Evolutionary conservation across 2,113 vertebrate genomes (phyloP), one percentile per base, ranked within the genome.

Genomic region (Chaetodon auriga): DNA sequence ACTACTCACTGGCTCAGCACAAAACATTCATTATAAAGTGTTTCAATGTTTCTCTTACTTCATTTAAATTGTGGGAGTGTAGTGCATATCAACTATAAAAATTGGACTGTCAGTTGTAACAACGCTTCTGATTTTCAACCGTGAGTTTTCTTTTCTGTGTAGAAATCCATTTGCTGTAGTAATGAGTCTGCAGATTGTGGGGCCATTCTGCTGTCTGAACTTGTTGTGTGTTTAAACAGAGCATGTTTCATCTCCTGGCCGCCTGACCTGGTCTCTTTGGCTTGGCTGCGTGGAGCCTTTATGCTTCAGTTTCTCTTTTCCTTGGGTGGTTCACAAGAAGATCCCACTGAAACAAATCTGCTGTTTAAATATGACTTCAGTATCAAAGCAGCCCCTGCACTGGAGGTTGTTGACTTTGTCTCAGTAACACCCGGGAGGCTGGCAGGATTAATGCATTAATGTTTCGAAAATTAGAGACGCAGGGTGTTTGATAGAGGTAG

Each of bases 251-350:
- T 88, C 84, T 82, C 68, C 69, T 60, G 41, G 60, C 30, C 45
- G 55, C 57, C 65, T 73, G 68, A 63, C 61, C 74, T 25, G 54
- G 46, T 72, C 73, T 83, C 49, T 83, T 64, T 85, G 6, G 45
- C 64, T 53, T 45, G 62, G 49, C 76, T 62, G 21, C 25, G 9
- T 71, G 68, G 15, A 68, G 21, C 38, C n/a, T 77, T 63, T 21
- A 19, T 64, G 74, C 65, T 82, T 64, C 43, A 16, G 16, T 85
- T 89, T 91, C 68, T 86, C 82, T 92, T 90, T 90, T 91, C 66
- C 51, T 93, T 90, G 87, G 90, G 81, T 62, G 54, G 38, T 63
- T 76, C 75, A 79, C 79, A 89, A 87, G 68, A 75, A 70, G 6
- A 19, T 83, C 78, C 83, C 18, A 46, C 78, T 80, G 76, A 75